Conservation (phyloP, 2,888 invertebrate genomes). For the Mellilla xanthometata region DNA sequence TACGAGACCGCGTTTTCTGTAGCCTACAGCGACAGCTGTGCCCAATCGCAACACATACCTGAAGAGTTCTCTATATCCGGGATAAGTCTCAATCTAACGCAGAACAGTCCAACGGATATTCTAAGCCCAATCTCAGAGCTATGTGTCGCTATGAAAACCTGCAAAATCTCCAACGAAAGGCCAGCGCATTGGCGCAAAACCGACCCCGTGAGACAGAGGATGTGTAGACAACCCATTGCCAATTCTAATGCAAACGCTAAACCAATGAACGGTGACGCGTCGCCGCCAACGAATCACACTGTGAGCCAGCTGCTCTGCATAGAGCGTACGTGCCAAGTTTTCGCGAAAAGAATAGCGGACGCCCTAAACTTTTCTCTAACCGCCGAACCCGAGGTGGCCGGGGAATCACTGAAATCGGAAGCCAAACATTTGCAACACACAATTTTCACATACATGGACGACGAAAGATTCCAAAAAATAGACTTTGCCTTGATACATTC, state of each 20-base stretch:
- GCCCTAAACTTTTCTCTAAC: constrained; percentile 82
- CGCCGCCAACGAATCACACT: constrained; percentile 54
- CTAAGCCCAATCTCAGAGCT: constrained; percentile 84
- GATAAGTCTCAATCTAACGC: constrained; percentile 52
- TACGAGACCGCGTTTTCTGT: constrained; percentile 70
- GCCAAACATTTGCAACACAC: constrained; percentile 87
- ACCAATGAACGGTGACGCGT: constrained; percentile 51
- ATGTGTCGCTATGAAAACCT: constrained; percentile 82
- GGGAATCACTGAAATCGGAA: constrained; percentile 84
- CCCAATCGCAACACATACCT: constrained; percentile 46
- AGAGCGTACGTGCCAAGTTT: constrained; percentile 81
- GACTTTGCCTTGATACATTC: constrained; percentile 86
- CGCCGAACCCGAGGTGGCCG: constrained; percentile 80
- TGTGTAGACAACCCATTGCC: constrained; percentile 55
- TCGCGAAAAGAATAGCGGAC: constrained; percentile 87
- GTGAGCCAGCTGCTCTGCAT: constrained; percentile 71
- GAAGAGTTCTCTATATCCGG: constrained; percentile 61
- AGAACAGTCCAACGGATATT: constrained; percentile 37
- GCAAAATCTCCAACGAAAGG: constrained; percentile 71
- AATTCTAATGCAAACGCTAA: constrained; percentile 46
- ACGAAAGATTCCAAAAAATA: constrained; percentile 84
- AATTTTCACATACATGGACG: constrained; percentile 86
- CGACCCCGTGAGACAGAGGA: constrained; percentile 57
- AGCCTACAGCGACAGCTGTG: constrained; percentile 62
- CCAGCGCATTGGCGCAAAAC: constrained; percentile 59